Base-by-base conservation (phyloP, 2,797 vertebrate genomes). In the Lagocephalus sceleratus region DNA sequence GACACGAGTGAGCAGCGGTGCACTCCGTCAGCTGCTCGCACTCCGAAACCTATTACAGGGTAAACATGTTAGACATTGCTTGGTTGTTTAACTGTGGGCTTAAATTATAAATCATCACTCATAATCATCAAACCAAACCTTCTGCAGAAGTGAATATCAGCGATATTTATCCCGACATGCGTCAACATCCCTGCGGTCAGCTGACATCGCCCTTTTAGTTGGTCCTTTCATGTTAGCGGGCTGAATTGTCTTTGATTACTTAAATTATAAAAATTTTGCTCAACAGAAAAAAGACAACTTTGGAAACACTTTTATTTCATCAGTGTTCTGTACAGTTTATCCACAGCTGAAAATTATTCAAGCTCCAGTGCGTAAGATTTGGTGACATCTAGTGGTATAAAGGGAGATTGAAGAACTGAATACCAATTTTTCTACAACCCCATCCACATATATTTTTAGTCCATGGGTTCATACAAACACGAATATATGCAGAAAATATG, bases 11-110 rank as follows among this genome's bases (percentile, higher is more conserved):
- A 73, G 70, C 57, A 50, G 60, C 72, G 57, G 61, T 14, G 15
- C 21, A 47, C 66, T 59, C 66, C 32, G 57, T 70, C 71, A 71
- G 73, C 74, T 66, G 75, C 47, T 54, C 46, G 48, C 48, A 52
- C 63, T 62, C 57, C 61, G 41, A 49, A 60, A 56, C 41, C 15
- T 52, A 54, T 58, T 42, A 21, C 5, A n/a, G 20, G 20, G 29
- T 40, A 26, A 39, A 51, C 52, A 67, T 77, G 58, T 60, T 75
- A 72, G 60, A 68, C 68, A 23, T 74, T 71, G 58, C 73, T 77
- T 62, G 49, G 69, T 75, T 77, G 68, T 68, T 75, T 69, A 20
- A 11, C 52, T 66, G 62, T 55, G 51, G 51, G 44, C 22, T 73
- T 71, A 44, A 48, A 42, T 50, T 20, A 66, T 65, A 57, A 43